A percentile compares a stretch with the other conserved stretches of the same genome.
These are phyloP conservation scores for Lithophane ornitopus DNA, from an alignment of 2,888 invertebrate genomes.

Conservation along the genomic window DNA sequence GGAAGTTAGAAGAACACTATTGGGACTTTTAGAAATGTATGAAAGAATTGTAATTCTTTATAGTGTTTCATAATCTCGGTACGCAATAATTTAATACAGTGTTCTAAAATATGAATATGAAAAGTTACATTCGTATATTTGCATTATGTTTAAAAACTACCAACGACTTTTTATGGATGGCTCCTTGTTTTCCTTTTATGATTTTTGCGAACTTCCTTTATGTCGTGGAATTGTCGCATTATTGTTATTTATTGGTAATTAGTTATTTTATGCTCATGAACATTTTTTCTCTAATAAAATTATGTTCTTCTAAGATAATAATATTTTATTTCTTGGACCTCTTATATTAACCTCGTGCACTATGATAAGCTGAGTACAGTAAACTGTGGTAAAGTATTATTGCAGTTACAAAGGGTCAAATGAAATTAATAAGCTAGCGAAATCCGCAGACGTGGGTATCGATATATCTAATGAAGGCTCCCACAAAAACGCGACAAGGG, in stretches of 20 bases:
- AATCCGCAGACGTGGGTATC: no score
- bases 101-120: slow-evolving; percentile 55
- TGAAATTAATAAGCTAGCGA: no score
- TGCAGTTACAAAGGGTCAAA: no score
- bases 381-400: no score
- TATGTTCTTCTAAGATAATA: slow-evolving; percentile 80
- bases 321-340: slow-evolving; percentile 46
- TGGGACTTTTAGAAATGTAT: slow-evolving; percentile 64
- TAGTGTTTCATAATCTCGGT: slow-evolving; percentile 65
- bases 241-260: slow-evolving; percentile 88
- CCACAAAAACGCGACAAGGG: no score
- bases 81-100: slow-evolving; percentile 65
- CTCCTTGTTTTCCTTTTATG: slow-evolving; percentile 59
- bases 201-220: slow-evolving; percentile 68
- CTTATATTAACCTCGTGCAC: background rate
- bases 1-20: slow-evolving; percentile 58
- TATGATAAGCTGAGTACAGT: no score
- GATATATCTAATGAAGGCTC: no score
- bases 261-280: slow-evolving; percentile 84
- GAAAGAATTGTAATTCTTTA: slow-evolving; percentile 64
- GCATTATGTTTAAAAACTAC: slow-evolving; percentile 60
- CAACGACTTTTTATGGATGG: slow-evolving; percentile 65
- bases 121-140: slow-evolving; percentile 61
- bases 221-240: slow-evolving; percentile 75
- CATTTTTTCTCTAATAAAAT: slow-evolving; percentile 86